Conservation (phyloP, 2,797 vertebrate species). For the Malacoraja senta region DNA sequence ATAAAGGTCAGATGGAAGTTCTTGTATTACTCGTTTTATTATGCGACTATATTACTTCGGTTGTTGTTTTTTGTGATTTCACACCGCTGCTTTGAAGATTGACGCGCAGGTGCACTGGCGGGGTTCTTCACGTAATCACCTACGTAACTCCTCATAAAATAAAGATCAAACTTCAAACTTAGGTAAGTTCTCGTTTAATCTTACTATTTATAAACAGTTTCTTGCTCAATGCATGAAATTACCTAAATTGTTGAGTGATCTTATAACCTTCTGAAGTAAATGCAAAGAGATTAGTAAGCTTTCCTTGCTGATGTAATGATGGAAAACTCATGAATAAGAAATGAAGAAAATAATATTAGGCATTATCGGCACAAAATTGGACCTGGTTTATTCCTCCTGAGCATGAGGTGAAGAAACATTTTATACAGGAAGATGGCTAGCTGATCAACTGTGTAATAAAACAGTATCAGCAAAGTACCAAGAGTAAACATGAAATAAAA, state of each 20-base stretch:
- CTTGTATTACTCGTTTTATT: no score
- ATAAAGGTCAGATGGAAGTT: no score
- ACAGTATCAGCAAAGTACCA: neutral
- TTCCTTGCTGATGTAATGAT: neutral
- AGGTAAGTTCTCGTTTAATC: no score
- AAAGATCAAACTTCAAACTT: no score
- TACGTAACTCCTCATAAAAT: no score
- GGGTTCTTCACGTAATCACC: no score
- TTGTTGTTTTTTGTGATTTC: no score
- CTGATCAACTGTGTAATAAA: neutral
- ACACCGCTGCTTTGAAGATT: no score
- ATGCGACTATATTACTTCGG: no score
- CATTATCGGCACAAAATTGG: neutral
- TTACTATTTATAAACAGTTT: neutral
- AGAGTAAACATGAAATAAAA: neutral
- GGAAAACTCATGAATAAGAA: neutral
- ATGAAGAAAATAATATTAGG: constrained; percentile 4
- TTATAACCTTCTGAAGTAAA: neutral
- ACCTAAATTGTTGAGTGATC: neutral
- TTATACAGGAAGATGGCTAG: neutral
- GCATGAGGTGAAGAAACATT: constrained; percentile 1
- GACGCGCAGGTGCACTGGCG: no score
- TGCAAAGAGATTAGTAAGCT: neutral
- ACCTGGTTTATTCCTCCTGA: neutral
- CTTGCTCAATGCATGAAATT: neutral